Percentiles rank a stretch among this genome's conserved stretches.
These are phyloP conservation scores for Atta colombica DNA, from an alignment of 1,140 invertebrate species.

Conservation along the genomic window DNA sequence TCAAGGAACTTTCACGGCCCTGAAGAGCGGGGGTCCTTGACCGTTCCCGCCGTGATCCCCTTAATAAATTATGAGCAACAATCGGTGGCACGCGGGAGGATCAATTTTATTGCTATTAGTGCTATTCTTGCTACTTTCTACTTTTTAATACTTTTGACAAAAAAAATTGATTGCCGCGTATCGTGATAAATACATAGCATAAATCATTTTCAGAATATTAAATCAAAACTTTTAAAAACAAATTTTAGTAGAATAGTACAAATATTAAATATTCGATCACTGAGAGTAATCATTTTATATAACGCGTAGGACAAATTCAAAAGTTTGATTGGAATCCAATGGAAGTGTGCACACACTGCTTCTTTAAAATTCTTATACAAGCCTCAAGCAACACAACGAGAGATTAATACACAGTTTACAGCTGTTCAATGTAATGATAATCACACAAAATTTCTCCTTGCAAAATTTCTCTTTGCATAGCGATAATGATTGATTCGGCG, in stretches of 20 bases:
- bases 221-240: neutral
- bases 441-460: constrained; percentile 44
- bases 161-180: neutral
- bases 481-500: constrained; percentile 54
- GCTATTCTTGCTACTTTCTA: constrained; percentile 19
- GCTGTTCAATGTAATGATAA: constrained; percentile 50
- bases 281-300: neutral
- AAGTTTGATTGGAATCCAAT: neutral
- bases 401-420: constrained; percentile 41
- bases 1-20: constrained; percentile 75
- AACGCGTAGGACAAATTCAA: neutral
- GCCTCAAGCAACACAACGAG: neutral
- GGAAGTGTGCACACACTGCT: neutral
- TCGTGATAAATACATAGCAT: neutral
- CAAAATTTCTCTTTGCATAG: constrained; percentile 45
- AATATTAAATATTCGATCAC: neutral
- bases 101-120: constrained; percentile 10
- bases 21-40: constrained; percentile 72
- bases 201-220: neutral
- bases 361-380: constrained; percentile 7
- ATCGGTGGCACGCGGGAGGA: constrained; percentile 34
- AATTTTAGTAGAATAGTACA: neutral
- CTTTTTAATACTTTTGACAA: neutral
- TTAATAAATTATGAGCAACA: constrained; percentile 69
- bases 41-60: constrained; percentile 67